Conservation (phyloP, 1,140 invertebrate species). For the Paramacrobiotus metropolitanus region DNA sequence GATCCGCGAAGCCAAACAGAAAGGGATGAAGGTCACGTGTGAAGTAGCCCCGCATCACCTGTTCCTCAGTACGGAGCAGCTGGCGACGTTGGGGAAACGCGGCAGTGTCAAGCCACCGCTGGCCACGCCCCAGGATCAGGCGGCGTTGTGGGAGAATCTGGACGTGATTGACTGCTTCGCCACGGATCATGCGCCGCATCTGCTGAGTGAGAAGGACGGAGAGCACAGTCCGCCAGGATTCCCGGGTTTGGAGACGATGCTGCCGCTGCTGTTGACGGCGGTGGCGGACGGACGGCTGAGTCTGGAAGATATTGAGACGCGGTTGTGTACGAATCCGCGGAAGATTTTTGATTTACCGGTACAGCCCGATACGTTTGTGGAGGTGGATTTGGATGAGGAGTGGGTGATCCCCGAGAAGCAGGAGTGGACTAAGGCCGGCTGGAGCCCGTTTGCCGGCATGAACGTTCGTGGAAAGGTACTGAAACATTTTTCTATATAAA, state of each 20-base stretch:
- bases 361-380: slow-evolving; percentile 85
- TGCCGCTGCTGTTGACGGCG: slow-evolving; percentile 78
- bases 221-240: slow-evolving; percentile 22
- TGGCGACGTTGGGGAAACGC: no score
- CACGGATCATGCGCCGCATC: no score
- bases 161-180: slow-evolving; percentile 88
- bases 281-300: slow-evolving; percentile 73
- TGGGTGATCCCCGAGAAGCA: slow-evolving; percentile 54
- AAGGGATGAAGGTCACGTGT: slow-evolving; percentile 72
- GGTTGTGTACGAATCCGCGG: slow-evolving; percentile 75
- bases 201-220: not conserved
- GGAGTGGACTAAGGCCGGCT: no score
- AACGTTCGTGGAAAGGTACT: slow-evolving; percentile 58
- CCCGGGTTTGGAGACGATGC: no score
- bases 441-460: slow-evolving; percentile 87
- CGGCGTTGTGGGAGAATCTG: slow-evolving; percentile 91
- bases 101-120: slow-evolving; percentile 47
- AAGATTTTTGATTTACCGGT: slow-evolving; percentile 87
- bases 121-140: slow-evolving; percentile 46
- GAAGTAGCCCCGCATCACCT: slow-evolving; percentile 95
- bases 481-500: no score
- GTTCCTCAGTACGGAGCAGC: no score
- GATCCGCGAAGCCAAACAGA: slow-evolving; percentile 28
- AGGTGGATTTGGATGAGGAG: slow-evolving; percentile 62
- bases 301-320: slow-evolving; percentile 61